Conservation (phyloP, 2,797 vertebrate genomes). For the Silurus aristotelis region DNA sequence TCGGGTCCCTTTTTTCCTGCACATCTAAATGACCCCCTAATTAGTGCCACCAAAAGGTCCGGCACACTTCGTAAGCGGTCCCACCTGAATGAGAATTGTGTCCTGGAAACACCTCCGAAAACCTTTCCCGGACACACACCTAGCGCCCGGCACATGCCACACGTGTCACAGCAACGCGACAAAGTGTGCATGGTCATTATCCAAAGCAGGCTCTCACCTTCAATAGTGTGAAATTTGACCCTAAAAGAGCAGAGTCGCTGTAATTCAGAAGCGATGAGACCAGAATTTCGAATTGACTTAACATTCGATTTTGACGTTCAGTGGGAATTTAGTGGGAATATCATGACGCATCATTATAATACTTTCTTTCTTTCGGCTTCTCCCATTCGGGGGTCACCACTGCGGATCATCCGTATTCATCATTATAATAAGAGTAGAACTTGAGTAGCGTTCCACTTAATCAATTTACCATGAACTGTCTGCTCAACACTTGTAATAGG, state of each 20-base stretch:
- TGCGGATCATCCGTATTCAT: no score
- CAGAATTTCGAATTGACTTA: not conserved
- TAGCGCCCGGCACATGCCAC: slow-evolving; percentile 27
- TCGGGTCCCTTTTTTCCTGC: not conserved
- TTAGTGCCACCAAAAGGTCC: slow-evolving; percentile 29
- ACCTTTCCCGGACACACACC: slow-evolving; percentile 45
- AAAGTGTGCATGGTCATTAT: slow-evolving; percentile 57
- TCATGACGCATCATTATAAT: not conserved
- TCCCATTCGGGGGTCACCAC: no score
- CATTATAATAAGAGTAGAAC: no score
- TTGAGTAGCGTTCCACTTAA: no score
- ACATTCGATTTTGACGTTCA: not conserved
- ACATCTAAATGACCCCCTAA: slow-evolving; percentile 18
- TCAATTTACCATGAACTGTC: no score
- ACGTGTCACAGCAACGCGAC: not conserved
- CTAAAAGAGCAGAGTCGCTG: not conserved
- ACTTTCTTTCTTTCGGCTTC: no score
- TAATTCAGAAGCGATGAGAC: not conserved
- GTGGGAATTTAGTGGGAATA: not conserved
- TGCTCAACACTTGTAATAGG: no score
- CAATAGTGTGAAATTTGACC: slow-evolving; percentile 25
- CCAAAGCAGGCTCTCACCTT: not conserved
- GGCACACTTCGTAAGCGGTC: slow-evolving; percentile 49
- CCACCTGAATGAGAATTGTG: slow-evolving; percentile 30
- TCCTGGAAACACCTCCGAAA: slow-evolving; percentile 31